Evolutionary conservation across 2,797 vertebrate species (phyloP).

Genomic region (Rhinogobio ventralis): DNA sequence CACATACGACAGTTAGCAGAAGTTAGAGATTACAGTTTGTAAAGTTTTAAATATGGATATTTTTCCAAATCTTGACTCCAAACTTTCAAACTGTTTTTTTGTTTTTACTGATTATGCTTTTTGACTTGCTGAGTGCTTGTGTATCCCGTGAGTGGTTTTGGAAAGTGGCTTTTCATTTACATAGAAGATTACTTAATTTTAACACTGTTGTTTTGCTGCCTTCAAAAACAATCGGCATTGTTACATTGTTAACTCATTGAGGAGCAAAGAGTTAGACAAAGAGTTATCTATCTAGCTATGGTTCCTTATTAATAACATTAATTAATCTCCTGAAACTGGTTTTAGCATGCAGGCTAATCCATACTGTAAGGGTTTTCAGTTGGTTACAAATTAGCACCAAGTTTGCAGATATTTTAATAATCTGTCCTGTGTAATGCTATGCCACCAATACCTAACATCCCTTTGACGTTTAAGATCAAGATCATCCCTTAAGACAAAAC

Average conservation of each 20-base stretch:
- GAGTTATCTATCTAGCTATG: neutral
- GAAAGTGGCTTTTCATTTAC: neutral
- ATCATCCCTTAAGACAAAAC: neutral
- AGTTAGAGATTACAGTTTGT: too few relatives aligned
- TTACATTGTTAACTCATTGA: neutral
- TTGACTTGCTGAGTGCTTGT: neutral
- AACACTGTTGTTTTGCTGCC: neutral
- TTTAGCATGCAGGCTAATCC: neutral
- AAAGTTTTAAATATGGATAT: too few relatives aligned
- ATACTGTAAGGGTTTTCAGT: neutral
- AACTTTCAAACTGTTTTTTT: neutral
- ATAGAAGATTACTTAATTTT: neutral
- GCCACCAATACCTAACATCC: neutral
- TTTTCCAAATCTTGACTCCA: neutral
- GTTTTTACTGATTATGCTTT: neutral
- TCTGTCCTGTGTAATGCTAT: neutral
- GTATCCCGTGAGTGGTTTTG: neutral
- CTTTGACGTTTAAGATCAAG: slow-evolving; percentile 4
- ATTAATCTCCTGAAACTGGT: neutral
- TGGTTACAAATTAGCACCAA: neutral
- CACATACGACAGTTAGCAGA: too few relatives aligned
- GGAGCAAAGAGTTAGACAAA: neutral
- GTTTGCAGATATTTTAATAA: neutral
- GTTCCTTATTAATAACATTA: neutral
- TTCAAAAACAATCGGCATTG: neutral